Evolutionary conservation across 2,888 invertebrate genomes (phyloP), one percentile per base, ranked within the genome.

Genomic region (Agriopis leucophaearia): DNA sequence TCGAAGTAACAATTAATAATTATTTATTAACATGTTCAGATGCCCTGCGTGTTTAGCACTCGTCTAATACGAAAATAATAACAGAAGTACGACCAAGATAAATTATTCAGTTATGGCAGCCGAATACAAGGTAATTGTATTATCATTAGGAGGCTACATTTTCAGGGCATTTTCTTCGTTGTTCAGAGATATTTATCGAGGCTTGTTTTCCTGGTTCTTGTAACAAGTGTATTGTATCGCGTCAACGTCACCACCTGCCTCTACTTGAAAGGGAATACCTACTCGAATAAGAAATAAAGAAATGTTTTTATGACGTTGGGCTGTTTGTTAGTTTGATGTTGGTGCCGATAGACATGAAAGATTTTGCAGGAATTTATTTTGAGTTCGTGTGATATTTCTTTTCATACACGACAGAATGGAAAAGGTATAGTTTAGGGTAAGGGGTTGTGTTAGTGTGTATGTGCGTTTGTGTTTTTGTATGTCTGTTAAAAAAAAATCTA

Each of bases 221-320:
- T 78, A 81, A 74, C 81, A 80, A 77, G 77, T 81, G 81, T 75
- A 66, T 81, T 54, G 81, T 75, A 68, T 81, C 56, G 74, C 67
- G 63, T 58, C 74, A 68, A 78, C 79, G 64, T 70, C 62, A 47
- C 64, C 66, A 66, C 69, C 70, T 67, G 64, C 42, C 44, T 44
- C 44, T 59, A 68, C 74, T 68, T 69, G 63, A 62, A 73, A 67
- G 74, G 76, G 71, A 73, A 71, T 63, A 47, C 64, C 48, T 60
- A 67, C 35, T 47, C 52, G 40, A 40, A 40, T 54, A 54, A 68
- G 76, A 76, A 78, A 76, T 74, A 76, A 78, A 79, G 58, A 73
- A 73, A 71, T 71, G 67, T 69, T 74, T 78, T 81, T 78, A 75
- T 74, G 74, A 55, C 56, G 64, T 76, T 71, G 63, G 64, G 69